Percentiles rank a stretch among this genome's conserved stretches.
Conservation (phyloP, 2,113 vertebrate genomes). For the Hyla sarda region DNA sequence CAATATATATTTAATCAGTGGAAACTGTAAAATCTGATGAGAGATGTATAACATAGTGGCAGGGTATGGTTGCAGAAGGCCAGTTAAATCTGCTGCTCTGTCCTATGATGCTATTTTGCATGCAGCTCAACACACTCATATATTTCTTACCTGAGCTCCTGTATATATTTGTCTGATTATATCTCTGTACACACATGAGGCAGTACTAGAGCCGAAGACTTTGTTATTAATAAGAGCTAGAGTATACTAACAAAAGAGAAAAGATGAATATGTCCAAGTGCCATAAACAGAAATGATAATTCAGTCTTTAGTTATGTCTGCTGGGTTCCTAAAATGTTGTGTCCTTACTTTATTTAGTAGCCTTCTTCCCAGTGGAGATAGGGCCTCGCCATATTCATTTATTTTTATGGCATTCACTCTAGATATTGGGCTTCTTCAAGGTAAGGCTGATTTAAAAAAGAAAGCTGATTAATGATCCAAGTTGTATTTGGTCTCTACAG, state of each 20-base stretch:
- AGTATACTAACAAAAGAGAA: background rate
- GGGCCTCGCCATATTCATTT: background rate
- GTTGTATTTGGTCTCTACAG: background rate
- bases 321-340: background rate
- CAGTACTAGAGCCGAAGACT: background rate
- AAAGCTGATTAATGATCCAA: background rate
- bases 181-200: constrained; percentile 46
- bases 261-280: background rate
- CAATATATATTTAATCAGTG: constrained; percentile 92
- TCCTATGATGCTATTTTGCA: constrained; percentile 52
- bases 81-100: constrained; percentile 58
- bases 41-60: constrained; percentile 76
- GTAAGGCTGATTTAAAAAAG: background rate
- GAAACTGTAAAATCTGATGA: constrained; percentile 89
- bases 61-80: constrained; percentile 59
- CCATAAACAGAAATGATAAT: constrained; percentile 18
- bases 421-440: background rate
- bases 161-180: constrained; percentile 55
- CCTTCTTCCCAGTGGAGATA: background rate
- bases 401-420: background rate
- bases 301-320: background rate
- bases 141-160: constrained; percentile 54
- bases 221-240: constrained; percentile 1
- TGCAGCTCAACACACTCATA: constrained; percentile 32
- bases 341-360: constrained; percentile 14